Evolutionary conservation across 23 tunicate genomes (phyloP), one percentile per base, ranked within the genome.

Genomic region (Styela clava): DNA sequence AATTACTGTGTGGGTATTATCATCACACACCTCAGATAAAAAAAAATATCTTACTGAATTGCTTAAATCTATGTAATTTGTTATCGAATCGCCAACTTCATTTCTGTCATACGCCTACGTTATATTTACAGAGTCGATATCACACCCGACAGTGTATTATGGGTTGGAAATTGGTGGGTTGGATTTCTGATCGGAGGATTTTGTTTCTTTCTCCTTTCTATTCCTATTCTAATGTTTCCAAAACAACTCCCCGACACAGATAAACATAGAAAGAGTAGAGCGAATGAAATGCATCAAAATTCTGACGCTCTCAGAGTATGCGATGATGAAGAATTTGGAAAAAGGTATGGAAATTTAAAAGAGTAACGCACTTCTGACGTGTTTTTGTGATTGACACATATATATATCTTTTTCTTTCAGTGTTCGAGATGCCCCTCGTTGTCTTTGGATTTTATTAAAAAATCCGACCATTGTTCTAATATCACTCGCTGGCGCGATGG

Each of bases 81-180:
- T n/a, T n/a, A n/a, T n/a, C n/a, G n/a, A n/a, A n/a, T n/a, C n/a
- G n/a, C n/a, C n/a, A n/a, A n/a, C n/a, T n/a, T n/a, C n/a, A n/a
- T n/a, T n/a, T n/a, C n/a, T n/a, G n/a, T n/a, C n/a, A n/a, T n/a
- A n/a, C n/a, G n/a, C n/a, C n/a, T n/a, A n/a, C n/a, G n/a, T n/a
- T n/a, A n/a, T n/a, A n/a, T n/a, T 83, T 78, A 19, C 83, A 89
- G 95, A 19, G 83, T 79, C 2, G 78, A 76, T 20, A 82, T 91
- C 1, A 62, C 87, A 5, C 36, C 63, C 5, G 74, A 61, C 2
- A 78, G 79, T 36, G 85, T 84, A 12, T 69, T 70, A 69, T 91
- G 84, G 76, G 72, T 91, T 28, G 97, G 97, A 35, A 88, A 88
- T 24, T 91, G 97, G 97, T 91, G 97, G 97, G 33, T 91, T 2